Evolutionary conservation across 1,140 invertebrate genomes (phyloP).

Genomic region (Ostrea denselamellosa): DNA sequence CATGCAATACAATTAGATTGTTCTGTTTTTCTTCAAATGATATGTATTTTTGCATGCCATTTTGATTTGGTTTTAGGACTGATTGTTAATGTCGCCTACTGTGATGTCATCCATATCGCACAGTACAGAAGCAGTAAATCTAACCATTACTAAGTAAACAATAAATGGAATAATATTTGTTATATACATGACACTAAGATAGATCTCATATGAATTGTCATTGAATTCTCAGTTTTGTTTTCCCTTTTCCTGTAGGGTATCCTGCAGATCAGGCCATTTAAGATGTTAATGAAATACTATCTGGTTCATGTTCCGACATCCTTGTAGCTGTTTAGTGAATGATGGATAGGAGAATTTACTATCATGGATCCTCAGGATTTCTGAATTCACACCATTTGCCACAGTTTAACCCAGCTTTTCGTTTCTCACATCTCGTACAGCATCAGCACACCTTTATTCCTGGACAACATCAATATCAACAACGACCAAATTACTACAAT

Average conservation of each 20-base stretch:
- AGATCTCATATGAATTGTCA: too few species aligned
- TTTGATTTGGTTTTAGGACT: too few species aligned
- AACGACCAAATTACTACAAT: background rate
- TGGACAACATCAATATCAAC: background rate
- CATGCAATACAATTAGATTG: too few species aligned
- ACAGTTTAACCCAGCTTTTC: background rate
- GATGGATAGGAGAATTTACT: slow-evolving; percentile 3
- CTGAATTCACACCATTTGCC: background rate
- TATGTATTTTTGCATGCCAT: too few species aligned
- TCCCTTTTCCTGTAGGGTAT: background rate
- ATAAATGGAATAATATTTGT: too few species aligned
- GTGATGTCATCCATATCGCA: too few species aligned
- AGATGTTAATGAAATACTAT: background rate
- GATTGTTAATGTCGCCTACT: too few species aligned
- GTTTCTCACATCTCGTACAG: background rate
- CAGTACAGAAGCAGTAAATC: too few species aligned
- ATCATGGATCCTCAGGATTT: background rate
- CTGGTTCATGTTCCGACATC: background rate
- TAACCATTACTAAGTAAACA: too few species aligned
- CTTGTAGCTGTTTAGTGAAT: background rate
- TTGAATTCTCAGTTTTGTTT: too few species aligned
- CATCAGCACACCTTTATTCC: background rate
- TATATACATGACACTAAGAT: too few species aligned
- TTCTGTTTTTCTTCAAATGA: too few species aligned
- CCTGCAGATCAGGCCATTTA: background rate